A percentile compares a stretch with the other conserved stretches of the same genome.
Evolutionary conservation across 2,888 invertebrate genomes (phyloP).

Genomic region (Dasysyrphus tricinctus): DNA sequence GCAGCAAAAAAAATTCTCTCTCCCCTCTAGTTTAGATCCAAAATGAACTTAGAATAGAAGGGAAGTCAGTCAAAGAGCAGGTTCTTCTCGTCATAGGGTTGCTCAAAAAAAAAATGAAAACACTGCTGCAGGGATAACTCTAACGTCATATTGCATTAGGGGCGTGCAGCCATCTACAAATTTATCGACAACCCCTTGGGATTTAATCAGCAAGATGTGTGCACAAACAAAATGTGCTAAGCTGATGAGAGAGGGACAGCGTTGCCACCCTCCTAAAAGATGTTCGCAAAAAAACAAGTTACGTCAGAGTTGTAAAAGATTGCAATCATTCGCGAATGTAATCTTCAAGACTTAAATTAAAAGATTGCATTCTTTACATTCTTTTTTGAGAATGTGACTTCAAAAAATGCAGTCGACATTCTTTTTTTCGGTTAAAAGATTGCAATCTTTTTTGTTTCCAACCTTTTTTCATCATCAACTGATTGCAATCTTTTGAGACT

Average conservation of each 20-base stretch:
- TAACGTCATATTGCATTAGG: constrained; percentile 71
- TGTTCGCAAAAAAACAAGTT: too few species aligned
- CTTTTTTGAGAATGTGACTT: too few species aligned
- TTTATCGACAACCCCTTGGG: constrained; percentile 65
- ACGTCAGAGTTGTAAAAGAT: too few species aligned
- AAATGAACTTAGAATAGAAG: constrained; percentile 27
- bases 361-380: too few species aligned
- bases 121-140: constrained; percentile 19
- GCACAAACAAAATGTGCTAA: constrained; percentile 55
- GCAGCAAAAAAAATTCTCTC: background rate
- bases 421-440: too few species aligned
- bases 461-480: too few species aligned
- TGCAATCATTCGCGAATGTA: too few species aligned
- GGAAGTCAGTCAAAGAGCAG: constrained; percentile 55
- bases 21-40: constrained; percentile 8
- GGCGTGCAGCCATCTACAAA: constrained; percentile 74
- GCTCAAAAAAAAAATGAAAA: constrained; percentile 33
- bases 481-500: too few species aligned
- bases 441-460: too few species aligned
- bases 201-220: constrained; percentile 73
- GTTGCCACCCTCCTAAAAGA: constrained; percentile 22
- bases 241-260: constrained; percentile 20
- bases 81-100: constrained; percentile 58
- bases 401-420: too few species aligned
- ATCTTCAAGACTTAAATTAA: too few species aligned